These are phyloP conservation scores for Drosophila mimica DNA, from an alignment of 2,888 invertebrate species.

Conservation along the genomic window DNA sequence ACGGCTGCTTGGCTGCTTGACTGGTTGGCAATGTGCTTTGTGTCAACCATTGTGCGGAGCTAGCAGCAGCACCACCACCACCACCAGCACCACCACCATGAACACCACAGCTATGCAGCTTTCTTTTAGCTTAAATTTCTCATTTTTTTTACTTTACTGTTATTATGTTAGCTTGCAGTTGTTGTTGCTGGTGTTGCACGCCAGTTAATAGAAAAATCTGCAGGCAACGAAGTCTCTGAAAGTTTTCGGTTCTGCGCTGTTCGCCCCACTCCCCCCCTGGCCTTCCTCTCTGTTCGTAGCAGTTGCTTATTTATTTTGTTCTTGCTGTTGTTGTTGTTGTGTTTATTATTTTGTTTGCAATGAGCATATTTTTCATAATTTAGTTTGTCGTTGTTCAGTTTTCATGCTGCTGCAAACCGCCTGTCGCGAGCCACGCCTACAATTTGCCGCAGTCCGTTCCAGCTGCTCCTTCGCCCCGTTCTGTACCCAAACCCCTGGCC, in stretches of 20 bases:
- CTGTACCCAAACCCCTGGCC: not conserved
- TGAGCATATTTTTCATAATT: constrained; percentile 72
- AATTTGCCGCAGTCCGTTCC: not conserved
- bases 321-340: constrained; percentile 1
- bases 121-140: constrained; percentile 56
- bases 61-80: constrained; percentile 34
- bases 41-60: constrained; percentile 55
- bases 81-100: constrained; percentile 1
- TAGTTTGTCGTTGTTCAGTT: constrained; percentile 57
- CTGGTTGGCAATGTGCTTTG: constrained; percentile 17
- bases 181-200: constrained; percentile 39
- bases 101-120: constrained; percentile 22
- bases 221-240: constrained; percentile 66
- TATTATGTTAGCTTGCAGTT: constrained; percentile 66
- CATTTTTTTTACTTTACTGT: constrained; percentile 37
- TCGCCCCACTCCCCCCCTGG: not conserved
- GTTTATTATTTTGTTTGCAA: constrained; percentile 30
- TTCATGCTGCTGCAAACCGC: constrained; percentile 18
- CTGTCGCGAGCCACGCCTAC: constrained; percentile 24
- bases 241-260: constrained; percentile 39
- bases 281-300: not conserved
- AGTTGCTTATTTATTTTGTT: constrained; percentile 33
- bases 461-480: too few relatives aligned
- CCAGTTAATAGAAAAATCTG: constrained; percentile 78
- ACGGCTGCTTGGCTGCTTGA: constrained; percentile 28